Evolutionary conservation across 2,888 invertebrate genomes (phyloP).

Genomic region (Gymnosoma rotundatum): DNA sequence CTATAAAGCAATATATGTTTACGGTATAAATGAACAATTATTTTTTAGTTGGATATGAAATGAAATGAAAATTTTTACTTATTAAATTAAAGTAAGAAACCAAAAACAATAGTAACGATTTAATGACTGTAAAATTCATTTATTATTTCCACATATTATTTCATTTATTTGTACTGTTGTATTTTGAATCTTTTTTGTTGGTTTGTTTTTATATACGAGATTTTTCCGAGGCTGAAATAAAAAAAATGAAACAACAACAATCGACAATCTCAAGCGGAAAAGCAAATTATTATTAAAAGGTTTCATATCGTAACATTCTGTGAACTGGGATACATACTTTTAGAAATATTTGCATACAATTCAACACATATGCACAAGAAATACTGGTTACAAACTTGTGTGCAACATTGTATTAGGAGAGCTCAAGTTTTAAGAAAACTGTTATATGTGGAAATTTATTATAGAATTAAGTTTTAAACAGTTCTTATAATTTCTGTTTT

Average conservation of each 20-base stretch:
- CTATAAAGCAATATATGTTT: neutral
- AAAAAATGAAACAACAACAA: conserved; percentile 52
- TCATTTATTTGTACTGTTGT: conserved; percentile 27
- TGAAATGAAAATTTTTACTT: conserved; percentile 36
- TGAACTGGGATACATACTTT: conserved; percentile 56
- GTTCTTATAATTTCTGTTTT: no score
- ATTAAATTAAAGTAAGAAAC: conserved; percentile 59
- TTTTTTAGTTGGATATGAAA: neutral
- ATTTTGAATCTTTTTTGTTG: conserved; percentile 17
- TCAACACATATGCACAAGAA: neutral
- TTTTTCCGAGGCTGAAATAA: conserved; percentile 42
- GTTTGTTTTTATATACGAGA: conserved; percentile 1
- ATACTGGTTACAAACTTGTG: conserved; percentile 22
- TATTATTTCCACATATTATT: conserved; percentile 39
- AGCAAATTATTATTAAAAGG: conserved; percentile 69
- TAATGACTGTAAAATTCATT: conserved; percentile 69
- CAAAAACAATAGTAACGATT: conserved; percentile 53
- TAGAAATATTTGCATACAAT: conserved; percentile 14
- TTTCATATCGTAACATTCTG: conserved; percentile 55
- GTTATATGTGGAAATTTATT: no score
- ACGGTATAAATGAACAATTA: neutral
- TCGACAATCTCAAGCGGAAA: conserved; percentile 68
- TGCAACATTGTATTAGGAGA: neutral
- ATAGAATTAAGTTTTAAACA: no score
- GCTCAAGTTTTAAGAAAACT: neutral